A percentile compares a stretch with the other conserved stretches of the same genome.
Conservation (phyloP, 2,113 vertebrate genomes). For the Amphiprion percula region DNA sequence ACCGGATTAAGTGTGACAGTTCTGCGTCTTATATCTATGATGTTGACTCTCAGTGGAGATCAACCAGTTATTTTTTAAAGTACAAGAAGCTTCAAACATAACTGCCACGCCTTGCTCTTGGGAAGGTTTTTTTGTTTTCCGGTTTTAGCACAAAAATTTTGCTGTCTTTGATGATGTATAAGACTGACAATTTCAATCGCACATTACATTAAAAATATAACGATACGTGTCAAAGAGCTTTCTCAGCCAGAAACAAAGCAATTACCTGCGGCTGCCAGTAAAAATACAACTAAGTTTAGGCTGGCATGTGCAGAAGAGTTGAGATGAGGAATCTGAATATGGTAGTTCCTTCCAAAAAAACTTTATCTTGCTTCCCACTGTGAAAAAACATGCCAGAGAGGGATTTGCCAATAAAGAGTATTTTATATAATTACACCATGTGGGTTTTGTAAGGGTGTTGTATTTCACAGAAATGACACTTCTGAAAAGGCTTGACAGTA, state of each 20-base stretch:
- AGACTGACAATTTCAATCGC: background rate
- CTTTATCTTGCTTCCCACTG: background rate
- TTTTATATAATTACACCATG: conserved; percentile 18
- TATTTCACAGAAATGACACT: conserved; percentile 9
- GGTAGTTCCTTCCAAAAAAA: background rate
- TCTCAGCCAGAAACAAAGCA: background rate
- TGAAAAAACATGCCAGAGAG: background rate
- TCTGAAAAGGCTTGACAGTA: background rate
- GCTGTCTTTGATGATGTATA: background rate
- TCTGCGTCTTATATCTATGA: background rate
- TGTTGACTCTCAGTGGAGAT: background rate
- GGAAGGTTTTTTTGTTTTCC: no score
- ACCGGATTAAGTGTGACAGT: background rate
- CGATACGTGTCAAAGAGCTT: background rate
- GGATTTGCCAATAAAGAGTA: background rate
- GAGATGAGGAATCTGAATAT: background rate
- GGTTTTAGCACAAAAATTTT: no score
- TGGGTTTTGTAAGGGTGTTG: background rate
- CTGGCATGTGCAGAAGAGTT: background rate
- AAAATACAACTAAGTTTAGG: conserved; percentile 1
- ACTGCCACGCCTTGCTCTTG: no score
- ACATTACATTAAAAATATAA: background rate
- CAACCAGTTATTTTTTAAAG: no score
- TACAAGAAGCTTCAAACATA: no score
- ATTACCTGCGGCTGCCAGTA: background rate